Percentiles rank a stretch among this genome's conserved stretches.
Evolutionary conservation across 2,113 vertebrate genomes (phyloP).

Genomic region (Ailurus styani): DNA sequence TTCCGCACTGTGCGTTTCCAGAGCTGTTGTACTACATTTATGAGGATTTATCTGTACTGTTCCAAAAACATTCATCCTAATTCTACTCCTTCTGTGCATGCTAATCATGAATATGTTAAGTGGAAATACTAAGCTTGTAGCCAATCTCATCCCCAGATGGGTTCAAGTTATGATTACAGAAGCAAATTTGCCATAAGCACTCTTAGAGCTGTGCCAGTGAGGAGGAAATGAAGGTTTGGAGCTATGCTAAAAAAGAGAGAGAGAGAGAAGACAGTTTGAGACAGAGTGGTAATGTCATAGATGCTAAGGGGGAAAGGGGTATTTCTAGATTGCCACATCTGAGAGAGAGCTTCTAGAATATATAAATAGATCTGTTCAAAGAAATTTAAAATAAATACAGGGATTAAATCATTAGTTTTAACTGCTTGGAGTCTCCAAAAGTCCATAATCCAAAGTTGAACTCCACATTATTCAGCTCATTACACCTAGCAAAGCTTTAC

Average conservation of each 20-base stretch:
- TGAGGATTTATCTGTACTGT: conserved; percentile 88
- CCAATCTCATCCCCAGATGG: conserved; percentile 84
- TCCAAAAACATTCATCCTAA: conserved; percentile 90
- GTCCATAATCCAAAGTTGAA: neutral
- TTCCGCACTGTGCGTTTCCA: conserved; percentile 83
- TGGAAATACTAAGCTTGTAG: conserved; percentile 84
- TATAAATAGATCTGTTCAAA: conserved; percentile 34
- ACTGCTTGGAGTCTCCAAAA: conserved; percentile 37
- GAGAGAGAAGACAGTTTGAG: conserved; percentile 23
- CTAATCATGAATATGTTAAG: conserved; percentile 87
- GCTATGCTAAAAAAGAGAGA: neutral
- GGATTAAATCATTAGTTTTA: conserved; percentile 10
- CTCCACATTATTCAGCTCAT: neutral
- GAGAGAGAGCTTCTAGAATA: neutral
- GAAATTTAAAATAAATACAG: conserved; percentile 22
- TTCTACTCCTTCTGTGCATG: conserved; percentile 85
- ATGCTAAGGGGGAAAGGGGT: neutral
- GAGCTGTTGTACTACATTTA: conserved; percentile 89
- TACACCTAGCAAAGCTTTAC: neutral
- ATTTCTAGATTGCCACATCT: conserved; percentile 29
- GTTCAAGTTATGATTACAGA: conserved; percentile 87
- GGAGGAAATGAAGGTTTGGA: conserved; percentile 75
- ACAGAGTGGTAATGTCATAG: conserved; percentile 26
- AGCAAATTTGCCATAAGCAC: conserved; percentile 85
- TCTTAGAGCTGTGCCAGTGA: conserved; percentile 75